Evolutionary conservation across 2,113 vertebrate genomes (phyloP).

Genomic region (Excalfactoria chinensis): DNA sequence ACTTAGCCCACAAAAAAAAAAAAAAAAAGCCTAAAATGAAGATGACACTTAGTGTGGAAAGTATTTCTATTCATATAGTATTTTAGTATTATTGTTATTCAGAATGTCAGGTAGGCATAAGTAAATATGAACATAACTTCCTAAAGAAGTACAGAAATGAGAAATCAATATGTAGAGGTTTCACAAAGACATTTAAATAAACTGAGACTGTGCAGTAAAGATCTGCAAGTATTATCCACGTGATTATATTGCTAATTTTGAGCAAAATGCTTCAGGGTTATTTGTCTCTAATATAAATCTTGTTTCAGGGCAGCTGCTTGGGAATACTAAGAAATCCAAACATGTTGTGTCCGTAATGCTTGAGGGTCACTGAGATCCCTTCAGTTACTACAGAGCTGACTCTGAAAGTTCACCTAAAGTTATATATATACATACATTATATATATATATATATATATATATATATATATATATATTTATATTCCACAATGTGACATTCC

Average conservation of each 20-base stretch:
- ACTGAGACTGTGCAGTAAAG: neutral
- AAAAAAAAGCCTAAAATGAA: neutral
- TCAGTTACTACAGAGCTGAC: neutral
- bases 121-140: neutral
- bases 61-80: neutral
- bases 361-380: neutral
- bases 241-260: neutral
- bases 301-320: neutral
- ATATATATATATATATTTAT: no score
- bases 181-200: neutral
- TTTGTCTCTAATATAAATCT: neutral
- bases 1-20: neutral
- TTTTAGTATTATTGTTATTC: neutral
- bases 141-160: neutral
- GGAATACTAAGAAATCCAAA: neutral
- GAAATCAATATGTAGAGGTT: neutral
- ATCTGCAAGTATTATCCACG: neutral
- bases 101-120: neutral
- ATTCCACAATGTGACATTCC: neutral
- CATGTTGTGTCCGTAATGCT: neutral
- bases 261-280: neutral
- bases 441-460: no score
- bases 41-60: neutral
- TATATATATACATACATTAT: neutral
- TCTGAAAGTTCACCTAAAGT: neutral